A percentile compares a stretch with the other conserved stretches of the same genome.
Evolutionary conservation across 2,113 vertebrate genomes (phyloP).

Genomic region (Pholis gunnellus): DNA sequence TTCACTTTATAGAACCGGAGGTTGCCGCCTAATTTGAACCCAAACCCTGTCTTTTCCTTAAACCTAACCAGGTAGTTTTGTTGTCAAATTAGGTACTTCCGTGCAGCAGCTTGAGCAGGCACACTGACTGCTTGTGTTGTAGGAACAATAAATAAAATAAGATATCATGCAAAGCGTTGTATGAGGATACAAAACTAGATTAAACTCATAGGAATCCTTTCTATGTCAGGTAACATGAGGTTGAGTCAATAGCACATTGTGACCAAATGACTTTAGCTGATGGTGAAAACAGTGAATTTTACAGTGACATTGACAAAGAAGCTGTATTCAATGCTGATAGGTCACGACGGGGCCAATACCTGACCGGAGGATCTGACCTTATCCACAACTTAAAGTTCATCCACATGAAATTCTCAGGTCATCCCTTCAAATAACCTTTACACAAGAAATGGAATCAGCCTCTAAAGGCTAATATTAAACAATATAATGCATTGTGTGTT

Average conservation of each 20-base stretch:
- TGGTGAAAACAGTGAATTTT: too few relatives aligned
- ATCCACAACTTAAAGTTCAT: neutral
- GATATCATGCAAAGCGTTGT: neutral
- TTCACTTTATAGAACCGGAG: too few relatives aligned
- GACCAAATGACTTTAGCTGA: neutral
- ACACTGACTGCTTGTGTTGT: too few relatives aligned
- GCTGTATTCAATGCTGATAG: neutral
- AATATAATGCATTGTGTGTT: neutral
- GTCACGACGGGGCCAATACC: neutral
- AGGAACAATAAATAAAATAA: neutral
- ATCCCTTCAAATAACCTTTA: neutral
- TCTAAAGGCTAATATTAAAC: neutral
- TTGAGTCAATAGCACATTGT: neutral
- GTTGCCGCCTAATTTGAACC: too few relatives aligned
- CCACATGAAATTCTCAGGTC: neutral
- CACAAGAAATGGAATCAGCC: neutral
- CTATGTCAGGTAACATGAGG: neutral
- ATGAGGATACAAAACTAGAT: neutral
- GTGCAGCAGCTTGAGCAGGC: neutral
- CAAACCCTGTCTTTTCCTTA: too few relatives aligned
- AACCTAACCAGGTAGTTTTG: neutral
- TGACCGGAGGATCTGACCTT: neutral
- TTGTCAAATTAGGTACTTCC: neutral
- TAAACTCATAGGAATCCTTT: neutral
- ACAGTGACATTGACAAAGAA: neutral